These are phyloP conservation scores for Suricata suricatta DNA, from an alignment of 2,113 vertebrate species.

Conservation along the genomic window DNA sequence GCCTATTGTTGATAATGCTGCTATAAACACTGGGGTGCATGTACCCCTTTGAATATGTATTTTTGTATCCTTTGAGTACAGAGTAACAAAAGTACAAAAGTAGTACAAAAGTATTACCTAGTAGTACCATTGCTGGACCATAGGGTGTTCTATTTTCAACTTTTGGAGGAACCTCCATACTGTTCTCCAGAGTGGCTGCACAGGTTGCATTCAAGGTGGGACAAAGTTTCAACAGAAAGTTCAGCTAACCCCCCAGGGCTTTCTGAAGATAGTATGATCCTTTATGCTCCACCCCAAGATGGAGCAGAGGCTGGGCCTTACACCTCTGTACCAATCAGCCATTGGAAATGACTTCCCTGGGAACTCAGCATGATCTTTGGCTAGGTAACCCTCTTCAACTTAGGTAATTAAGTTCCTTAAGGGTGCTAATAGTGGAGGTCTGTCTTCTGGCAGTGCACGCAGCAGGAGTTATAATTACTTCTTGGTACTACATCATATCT, in stretches of 20 bases:
- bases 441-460: background rate
- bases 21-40: too few species aligned
- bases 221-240: background rate
- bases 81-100: too few species aligned
- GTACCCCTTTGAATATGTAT: too few species aligned
- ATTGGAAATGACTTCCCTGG: background rate
- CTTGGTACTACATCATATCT: background rate
- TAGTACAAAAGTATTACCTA: too few species aligned
- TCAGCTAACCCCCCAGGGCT: background rate
- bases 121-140: too few species aligned
- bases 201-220: too few species aligned
- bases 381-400: background rate
- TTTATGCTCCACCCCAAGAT: background rate
- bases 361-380: background rate
- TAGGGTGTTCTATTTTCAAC: too few species aligned
- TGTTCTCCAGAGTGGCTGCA: too few species aligned
- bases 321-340: background rate
- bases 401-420: too few species aligned
- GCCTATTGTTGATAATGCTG: too few species aligned
- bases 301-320: background rate
- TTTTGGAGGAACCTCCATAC: too few species aligned
- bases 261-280: background rate
- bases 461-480: background rate
- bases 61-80: too few species aligned
- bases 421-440: background rate